phyloP scores from a whole-genome alignment of 2,888 invertebrate species.

The Hirudinaria manillensis region DNA sequence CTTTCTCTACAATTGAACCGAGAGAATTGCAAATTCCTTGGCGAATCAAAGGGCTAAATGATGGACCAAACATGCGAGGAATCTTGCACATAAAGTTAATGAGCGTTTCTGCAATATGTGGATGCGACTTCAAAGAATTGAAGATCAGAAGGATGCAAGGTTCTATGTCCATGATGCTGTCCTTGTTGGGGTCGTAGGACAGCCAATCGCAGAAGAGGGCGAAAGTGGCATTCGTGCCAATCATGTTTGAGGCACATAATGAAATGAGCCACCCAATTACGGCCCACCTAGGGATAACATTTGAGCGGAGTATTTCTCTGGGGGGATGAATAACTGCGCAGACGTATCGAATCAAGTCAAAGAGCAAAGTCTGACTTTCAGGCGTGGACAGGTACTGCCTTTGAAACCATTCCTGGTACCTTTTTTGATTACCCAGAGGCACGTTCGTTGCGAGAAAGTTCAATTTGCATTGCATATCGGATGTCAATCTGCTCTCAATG shows the following conservation, averaged over 20 bases:
- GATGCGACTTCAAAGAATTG: slow-evolving; percentile 84
- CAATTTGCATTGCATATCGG: slow-evolving; percentile 85
- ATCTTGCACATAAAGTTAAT: slow-evolving; percentile 85
- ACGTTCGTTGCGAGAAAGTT: slow-evolving; percentile 67
- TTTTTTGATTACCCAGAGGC: slow-evolving; percentile 77
- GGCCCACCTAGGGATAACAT: slow-evolving; percentile 89
- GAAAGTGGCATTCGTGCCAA: slow-evolving; percentile 81
- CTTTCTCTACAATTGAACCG: slow-evolving; percentile 79
- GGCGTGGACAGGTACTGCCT: slow-evolving; percentile 77
- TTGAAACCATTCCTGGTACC: slow-evolving; percentile 91
- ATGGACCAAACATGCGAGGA: slow-evolving; percentile 77
- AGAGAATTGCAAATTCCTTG: slow-evolving; percentile 67
- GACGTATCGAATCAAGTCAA: slow-evolving; percentile 86
- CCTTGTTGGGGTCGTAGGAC: slow-evolving; percentile 80
- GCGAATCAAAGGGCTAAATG: slow-evolving; percentile 70
- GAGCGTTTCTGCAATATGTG: slow-evolving; percentile 79
- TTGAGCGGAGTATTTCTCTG: slow-evolving; percentile 84
- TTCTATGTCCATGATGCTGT: slow-evolving; percentile 92
- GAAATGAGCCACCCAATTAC: slow-evolving; percentile 88
- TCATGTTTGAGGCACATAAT: slow-evolving; percentile 80
- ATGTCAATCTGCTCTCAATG: slow-evolving; percentile 75
- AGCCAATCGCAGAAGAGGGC: slow-evolving; percentile 90
- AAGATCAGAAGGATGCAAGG: slow-evolving; percentile 89
- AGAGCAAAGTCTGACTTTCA: slow-evolving; percentile 80
- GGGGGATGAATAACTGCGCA: slow-evolving; percentile 88